Percentiles rank a stretch among this genome's conserved stretches.
phyloP scores from a whole-genome alignment of 2,113 vertebrate species.

The Diphyllodes magnificus region DNA sequence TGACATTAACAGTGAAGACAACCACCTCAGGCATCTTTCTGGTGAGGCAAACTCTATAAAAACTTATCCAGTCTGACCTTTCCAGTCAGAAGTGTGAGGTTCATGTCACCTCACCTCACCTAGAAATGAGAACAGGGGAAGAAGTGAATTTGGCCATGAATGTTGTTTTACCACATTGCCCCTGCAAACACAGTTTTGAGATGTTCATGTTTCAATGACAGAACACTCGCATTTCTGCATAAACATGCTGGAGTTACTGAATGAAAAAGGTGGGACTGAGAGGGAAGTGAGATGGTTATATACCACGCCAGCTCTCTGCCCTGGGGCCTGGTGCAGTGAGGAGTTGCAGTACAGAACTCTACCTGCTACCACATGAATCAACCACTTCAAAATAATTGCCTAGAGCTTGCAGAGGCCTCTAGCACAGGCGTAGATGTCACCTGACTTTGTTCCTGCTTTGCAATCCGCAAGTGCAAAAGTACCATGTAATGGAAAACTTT shows the following conservation, averaged over 20 bases:
- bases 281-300: not conserved
- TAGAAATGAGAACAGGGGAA: not conserved
- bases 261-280: not conserved
- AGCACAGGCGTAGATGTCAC: not conserved
- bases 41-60: not conserved
- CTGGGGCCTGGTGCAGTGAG: not conserved
- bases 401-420: not conserved
- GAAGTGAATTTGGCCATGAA: not conserved
- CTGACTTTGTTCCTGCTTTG: not conserved
- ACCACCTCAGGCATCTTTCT: not conserved
- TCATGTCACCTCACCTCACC: not conserved
- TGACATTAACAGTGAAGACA: not conserved
- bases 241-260: not conserved
- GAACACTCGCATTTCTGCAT: not conserved
- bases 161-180: not conserved
- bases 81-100: not conserved
- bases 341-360: not conserved
- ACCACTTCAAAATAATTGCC: not conserved
- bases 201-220: not conserved
- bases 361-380: not conserved
- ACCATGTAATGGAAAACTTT: not conserved
- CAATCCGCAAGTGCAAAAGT: not conserved
- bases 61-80: not conserved
- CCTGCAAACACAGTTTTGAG: not conserved
- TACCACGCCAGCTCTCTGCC: not conserved